phyloP scores from a whole-genome alignment of 2,888 invertebrate species.

The Thereva nobilitata region DNA sequence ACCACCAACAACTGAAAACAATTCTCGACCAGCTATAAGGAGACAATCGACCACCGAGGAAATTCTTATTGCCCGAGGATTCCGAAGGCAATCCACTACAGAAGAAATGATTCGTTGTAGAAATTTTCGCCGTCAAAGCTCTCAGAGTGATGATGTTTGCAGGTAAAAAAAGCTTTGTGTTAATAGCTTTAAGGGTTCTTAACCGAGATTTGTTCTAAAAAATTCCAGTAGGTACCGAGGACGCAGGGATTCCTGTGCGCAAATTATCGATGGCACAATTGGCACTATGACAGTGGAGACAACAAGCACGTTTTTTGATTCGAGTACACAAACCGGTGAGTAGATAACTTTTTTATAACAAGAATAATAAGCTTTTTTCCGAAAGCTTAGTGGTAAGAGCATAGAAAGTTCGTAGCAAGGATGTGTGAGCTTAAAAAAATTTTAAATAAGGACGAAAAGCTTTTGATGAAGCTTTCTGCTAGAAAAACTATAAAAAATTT shows the following conservation, averaged over 20 bases:
- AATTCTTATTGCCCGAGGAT: conserved; percentile 86
- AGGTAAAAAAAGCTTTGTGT: conserved; percentile 56
- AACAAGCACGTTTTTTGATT: conserved; percentile 89
- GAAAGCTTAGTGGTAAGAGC: background rate
- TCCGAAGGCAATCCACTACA: conserved; percentile 86
- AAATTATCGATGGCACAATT: conserved; percentile 88
- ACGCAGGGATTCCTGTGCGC: conserved; percentile 77
- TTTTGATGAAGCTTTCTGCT: background rate
- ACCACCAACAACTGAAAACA: conserved; percentile 60
- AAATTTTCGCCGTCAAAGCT: conserved; percentile 87
- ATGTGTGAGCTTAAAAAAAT: too few species aligned
- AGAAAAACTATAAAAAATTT: too few species aligned
- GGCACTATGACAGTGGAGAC: conserved; percentile 93
- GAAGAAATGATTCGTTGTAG: conserved; percentile 92
- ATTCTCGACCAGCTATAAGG: conserved; percentile 74
- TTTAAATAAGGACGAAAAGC: background rate
- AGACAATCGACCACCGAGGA: conserved; percentile 91
- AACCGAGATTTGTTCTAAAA: conserved; percentile 9
- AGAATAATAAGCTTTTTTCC: background rate
- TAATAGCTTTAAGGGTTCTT: background rate
- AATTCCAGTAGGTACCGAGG: conserved; percentile 52
- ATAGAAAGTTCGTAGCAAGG: background rate
- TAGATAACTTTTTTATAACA: conserved; percentile 41
- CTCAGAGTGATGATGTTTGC: conserved; percentile 82
- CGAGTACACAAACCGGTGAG: conserved; percentile 91